Evolutionary conservation across 2,113 vertebrate genomes (phyloP).

Genomic region (Embiotoca jacksoni): DNA sequence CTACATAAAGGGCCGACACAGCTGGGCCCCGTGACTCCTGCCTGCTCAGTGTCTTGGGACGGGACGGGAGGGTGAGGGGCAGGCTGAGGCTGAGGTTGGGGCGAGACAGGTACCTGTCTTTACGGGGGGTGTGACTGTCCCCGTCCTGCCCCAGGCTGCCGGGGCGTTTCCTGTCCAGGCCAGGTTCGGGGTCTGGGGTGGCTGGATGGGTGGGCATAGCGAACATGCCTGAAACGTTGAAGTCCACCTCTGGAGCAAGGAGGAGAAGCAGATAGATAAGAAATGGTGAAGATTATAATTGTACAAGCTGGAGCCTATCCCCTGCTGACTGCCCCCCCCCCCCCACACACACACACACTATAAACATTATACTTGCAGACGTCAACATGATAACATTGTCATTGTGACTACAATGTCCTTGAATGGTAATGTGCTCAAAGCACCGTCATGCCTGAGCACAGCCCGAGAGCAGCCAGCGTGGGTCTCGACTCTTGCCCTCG

Average conservation of each 20-base stretch:
- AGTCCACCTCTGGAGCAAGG: conserved; percentile 90
- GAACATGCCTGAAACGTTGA: conserved; percentile 97
- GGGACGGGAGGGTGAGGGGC: conserved; percentile 72
- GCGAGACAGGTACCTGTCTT: conserved; percentile 92
- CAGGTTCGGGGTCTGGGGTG: conserved; percentile 83
- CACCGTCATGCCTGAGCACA: no score
- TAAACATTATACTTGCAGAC: no score
- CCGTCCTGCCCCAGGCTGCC: conserved; percentile 91
- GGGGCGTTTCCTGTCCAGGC: conserved; percentile 91
- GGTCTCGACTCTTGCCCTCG: no score
- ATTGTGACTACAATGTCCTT: no score
- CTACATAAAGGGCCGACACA: conserved; percentile 83
- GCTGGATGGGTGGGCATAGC: conserved; percentile 86
- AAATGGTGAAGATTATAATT: neutral
- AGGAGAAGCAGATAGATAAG: neutral
- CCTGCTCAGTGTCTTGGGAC: conserved; percentile 76
- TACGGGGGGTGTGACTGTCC: conserved; percentile 90
- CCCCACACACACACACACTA: no score
- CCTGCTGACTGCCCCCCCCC: no score
- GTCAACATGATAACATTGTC: no score
- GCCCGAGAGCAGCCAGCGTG: no score
- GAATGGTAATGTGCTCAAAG: no score
- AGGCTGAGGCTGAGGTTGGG: conserved; percentile 81
- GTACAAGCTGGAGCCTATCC: no score
- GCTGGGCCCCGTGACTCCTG: conserved; percentile 79